Conservation (phyloP, 2,797 vertebrate species). For the Anguilla marmorata region DNA sequence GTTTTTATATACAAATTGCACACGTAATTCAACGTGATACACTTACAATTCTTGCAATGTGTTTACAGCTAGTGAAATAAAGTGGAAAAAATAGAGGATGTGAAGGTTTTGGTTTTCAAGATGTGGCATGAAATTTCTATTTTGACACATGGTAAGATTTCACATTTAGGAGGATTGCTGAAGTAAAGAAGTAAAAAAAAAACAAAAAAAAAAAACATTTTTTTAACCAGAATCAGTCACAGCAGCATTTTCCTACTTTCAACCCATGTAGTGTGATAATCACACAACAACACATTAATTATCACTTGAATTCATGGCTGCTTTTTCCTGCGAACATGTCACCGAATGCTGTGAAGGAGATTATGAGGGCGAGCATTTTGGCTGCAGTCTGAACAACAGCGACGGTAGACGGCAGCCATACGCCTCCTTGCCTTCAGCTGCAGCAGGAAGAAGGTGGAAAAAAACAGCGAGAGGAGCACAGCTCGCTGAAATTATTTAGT, state of each 20-base stretch:
- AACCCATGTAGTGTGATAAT: constrained; percentile 23
- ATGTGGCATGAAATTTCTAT: constrained; percentile 12
- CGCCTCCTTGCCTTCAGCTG: not conserved
- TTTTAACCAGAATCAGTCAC: not conserved
- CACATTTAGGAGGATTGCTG: not conserved
- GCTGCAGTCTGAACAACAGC: constrained; percentile 7
- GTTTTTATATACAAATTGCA: not conserved
- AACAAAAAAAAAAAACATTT: too few relatives aligned
- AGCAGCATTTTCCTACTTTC: not conserved
- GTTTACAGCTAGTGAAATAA: not conserved
- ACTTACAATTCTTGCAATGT: not conserved
- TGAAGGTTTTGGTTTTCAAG: not conserved
- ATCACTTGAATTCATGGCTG: constrained; percentile 14
- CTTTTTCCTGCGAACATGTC: constrained; percentile 10
- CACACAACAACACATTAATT: constrained; percentile 24
- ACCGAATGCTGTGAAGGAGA: not conserved
- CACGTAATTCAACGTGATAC: not conserved
- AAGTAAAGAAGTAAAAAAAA: not conserved
- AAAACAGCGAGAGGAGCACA: not conserved
- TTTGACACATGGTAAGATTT: not conserved
- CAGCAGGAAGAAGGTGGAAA: not conserved
- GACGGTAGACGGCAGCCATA: not conserved
- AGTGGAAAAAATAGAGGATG: not conserved
- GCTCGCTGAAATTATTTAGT: constrained; percentile 12
- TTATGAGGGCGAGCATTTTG: not conserved